Conservation (phyloP, 2,888 invertebrate genomes). For the Phorcus lineatus region DNA sequence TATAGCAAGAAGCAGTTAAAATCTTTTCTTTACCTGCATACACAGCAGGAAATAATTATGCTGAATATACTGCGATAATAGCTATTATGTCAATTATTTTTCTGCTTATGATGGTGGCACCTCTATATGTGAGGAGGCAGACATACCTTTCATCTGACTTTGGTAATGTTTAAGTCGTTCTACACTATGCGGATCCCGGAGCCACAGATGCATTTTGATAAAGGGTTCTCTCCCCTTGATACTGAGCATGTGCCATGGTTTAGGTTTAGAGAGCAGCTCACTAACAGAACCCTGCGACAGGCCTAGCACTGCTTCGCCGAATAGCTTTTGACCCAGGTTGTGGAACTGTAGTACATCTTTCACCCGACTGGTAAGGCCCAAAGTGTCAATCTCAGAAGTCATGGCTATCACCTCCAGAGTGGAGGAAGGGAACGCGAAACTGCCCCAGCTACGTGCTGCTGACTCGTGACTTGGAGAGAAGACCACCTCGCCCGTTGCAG, state of each 20-base stretch:
- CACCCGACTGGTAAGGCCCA: constrained; percentile 95
- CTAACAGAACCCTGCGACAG: constrained; percentile 95
- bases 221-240: constrained; percentile 92
- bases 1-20: no score
- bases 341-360: constrained; percentile 97
- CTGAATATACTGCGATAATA: no score
- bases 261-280: constrained; percentile 96
- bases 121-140: constrained; percentile 11
- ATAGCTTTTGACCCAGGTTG: constrained; percentile 97
- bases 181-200: constrained; percentile 95
- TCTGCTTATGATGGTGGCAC: not conserved
- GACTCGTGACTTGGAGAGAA: constrained; percentile 87
- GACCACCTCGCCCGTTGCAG: constrained; percentile 79
- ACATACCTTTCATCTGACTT: constrained; percentile 74
- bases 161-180: constrained; percentile 86
- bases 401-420: constrained; percentile 98
- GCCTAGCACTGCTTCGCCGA: constrained; percentile 97
- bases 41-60: no score
- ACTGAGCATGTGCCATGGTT: constrained; percentile 99
- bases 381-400: constrained; percentile 96
- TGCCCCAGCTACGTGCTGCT: constrained; percentile 78
- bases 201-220: constrained; percentile 87
- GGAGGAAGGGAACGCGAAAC: constrained; percentile 85
- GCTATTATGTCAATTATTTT: no score
- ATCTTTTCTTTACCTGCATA: no score